Conservation (phyloP, 2,113 vertebrate species). For the Aptenodytes patagonicus region DNA sequence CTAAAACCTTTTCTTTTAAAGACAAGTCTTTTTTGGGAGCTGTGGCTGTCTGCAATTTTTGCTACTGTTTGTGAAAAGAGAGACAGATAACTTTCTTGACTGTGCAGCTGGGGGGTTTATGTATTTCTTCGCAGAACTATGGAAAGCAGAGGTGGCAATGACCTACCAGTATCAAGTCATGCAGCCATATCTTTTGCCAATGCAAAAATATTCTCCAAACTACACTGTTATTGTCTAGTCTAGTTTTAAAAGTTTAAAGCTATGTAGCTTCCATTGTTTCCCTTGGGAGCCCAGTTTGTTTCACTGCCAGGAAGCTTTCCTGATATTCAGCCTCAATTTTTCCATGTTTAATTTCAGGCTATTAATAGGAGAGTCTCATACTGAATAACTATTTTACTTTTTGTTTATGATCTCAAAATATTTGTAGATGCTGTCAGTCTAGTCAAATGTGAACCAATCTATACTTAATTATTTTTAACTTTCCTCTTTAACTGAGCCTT, state of each 20-base stretch:
- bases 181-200: not conserved
- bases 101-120: not conserved
- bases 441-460: not conserved
- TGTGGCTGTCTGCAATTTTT: not conserved
- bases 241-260: slow-evolving; percentile 47
- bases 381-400: slow-evolving; percentile 2
- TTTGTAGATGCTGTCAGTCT: not conserved
- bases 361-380: slow-evolving; percentile 32
- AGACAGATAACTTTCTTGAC: not conserved
- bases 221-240: slow-evolving; percentile 59
- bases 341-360: slow-evolving; percentile 64
- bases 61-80: not conserved
- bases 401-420: slow-evolving; percentile 13
- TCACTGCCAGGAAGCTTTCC: slow-evolving; percentile 58
- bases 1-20: not conserved
- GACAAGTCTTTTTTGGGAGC: not conserved
- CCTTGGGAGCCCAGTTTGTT: slow-evolving; percentile 46
- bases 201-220: slow-evolving; percentile 20
- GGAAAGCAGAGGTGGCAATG: not conserved
- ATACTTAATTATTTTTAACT: not conserved
- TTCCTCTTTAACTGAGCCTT: not conserved
- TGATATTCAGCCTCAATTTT: slow-evolving; percentile 58
- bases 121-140: not conserved
- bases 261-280: slow-evolving; percentile 55
- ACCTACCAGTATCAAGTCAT: not conserved